A percentile compares a stretch with the other conserved stretches of the same genome.
Conservation (phyloP, 2,888 invertebrate species). For the Mesoligia furuncula region DNA sequence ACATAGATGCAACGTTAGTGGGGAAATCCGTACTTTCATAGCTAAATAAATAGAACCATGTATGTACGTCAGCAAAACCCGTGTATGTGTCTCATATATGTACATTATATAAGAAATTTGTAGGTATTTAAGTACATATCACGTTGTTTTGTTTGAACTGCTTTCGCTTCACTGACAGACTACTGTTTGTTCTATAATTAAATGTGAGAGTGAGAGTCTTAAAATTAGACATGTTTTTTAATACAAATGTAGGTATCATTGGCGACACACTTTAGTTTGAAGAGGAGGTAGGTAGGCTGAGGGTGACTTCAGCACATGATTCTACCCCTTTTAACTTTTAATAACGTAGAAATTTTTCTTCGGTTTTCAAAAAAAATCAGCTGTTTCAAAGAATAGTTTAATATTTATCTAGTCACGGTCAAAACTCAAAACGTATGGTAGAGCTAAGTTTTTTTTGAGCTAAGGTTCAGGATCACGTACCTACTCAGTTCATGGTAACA, state of each 20-base stretch:
- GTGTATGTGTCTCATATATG: slow-evolving; percentile 8
- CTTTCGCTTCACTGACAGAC: slow-evolving; percentile 20
- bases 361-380: too few relatives aligned
- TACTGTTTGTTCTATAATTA: slow-evolving; percentile 48
- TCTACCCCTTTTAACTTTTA: too few relatives aligned
- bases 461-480: too few relatives aligned
- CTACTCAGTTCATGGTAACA: too few relatives aligned
- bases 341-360: too few relatives aligned
- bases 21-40: slow-evolving; percentile 45
- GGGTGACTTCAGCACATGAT: too few relatives aligned
- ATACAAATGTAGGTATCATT: not conserved
- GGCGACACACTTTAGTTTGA: slow-evolving; percentile 33
- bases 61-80: not conserved
- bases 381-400: too few relatives aligned
- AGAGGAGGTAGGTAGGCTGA: not conserved
- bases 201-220: slow-evolving; percentile 8
- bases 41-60: slow-evolving; percentile 17
- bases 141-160: slow-evolving; percentile 30
- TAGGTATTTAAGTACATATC: slow-evolving; percentile 17
- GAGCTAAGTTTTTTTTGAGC: too few relatives aligned
- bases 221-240: slow-evolving; percentile 41
- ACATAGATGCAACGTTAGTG: slow-evolving; percentile 15
- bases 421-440: too few relatives aligned
- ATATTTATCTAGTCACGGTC: too few relatives aligned
- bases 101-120: slow-evolving; percentile 24